A percentile compares a stretch with the other conserved stretches of the same genome.
phyloP scores from a whole-genome alignment of 2,888 invertebrate genomes.

The Hypsopygia costalis region DNA sequence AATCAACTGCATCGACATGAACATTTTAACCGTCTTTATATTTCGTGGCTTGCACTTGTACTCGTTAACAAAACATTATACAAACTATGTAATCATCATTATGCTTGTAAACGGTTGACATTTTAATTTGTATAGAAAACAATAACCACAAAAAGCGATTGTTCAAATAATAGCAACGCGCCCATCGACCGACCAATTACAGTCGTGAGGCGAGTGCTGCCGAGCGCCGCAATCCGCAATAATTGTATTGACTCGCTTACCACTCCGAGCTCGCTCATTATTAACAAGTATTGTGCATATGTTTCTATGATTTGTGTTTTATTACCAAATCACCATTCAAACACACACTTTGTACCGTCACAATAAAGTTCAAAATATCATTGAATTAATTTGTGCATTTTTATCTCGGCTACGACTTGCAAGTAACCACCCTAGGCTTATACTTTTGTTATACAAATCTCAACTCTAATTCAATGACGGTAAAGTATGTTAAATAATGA shows the following conservation, averaged over 20 bases:
- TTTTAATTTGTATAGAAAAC: not conserved
- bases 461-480: not conserved
- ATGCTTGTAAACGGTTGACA: no score
- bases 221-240: conserved; percentile 44
- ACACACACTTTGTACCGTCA: not conserved
- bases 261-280: conserved; percentile 41
- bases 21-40: no score
- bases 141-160: conserved; percentile 12
- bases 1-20: no score
- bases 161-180: conserved; percentile 8
- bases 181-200: conserved; percentile 14
- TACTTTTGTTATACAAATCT: not conserved
- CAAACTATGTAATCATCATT: no score
- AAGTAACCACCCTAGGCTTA: not conserved
- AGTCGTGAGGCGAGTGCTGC: conserved; percentile 10
- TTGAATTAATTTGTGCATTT: not conserved
- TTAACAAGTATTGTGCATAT: conserved; percentile 53
- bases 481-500: not conserved
- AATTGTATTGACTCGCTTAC: conserved; percentile 37
- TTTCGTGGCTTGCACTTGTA: no score
- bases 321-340: conserved; percentile 3
- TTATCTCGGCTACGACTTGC: conserved; percentile 6
- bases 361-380: conserved; percentile 4
- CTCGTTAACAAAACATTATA: no score
- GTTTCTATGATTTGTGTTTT: conserved; percentile 36